These are phyloP conservation scores for Danio albolineatus DNA, from an alignment of 2,797 vertebrate genomes.

Conservation along the genomic window DNA sequence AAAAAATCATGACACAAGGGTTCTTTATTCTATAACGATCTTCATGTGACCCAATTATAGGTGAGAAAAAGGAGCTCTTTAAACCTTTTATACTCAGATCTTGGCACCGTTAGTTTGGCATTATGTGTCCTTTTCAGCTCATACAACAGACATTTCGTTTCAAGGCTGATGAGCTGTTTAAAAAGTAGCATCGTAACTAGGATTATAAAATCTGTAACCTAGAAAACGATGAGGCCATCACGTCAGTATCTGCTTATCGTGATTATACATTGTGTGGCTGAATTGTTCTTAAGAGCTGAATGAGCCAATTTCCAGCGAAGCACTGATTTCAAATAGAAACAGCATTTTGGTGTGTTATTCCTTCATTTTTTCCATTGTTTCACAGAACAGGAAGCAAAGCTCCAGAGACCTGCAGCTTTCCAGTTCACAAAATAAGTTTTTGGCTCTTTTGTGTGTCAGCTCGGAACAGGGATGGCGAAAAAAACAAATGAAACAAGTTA, in stretches of 20 bases:
- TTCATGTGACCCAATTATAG: slow-evolving; percentile 45
- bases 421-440: not conserved
- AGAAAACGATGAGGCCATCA: not conserved
- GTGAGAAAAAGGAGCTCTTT: not conserved
- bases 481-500: too few species aligned
- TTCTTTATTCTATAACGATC: not conserved
- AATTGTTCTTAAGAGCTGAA: not conserved
- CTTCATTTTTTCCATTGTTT: slow-evolving; percentile 15
- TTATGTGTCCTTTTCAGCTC: not conserved
- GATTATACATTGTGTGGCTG: not conserved
- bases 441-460: not conserved
- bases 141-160: slow-evolving; percentile 24
- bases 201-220: slow-evolving; percentile 51
- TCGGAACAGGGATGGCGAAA: not conserved
- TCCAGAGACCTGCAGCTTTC: not conserved
- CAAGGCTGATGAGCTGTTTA: not conserved
- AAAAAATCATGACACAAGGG: not conserved
- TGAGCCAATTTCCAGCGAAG: slow-evolving; percentile 3
- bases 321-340: not conserved
- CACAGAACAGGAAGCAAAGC: not conserved
- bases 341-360: not conserved
- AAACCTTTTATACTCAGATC: not conserved
- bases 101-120: slow-evolving; percentile 26
- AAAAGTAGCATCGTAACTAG: not conserved
- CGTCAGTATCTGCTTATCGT: not conserved